phyloP scores from a whole-genome alignment of 2,113 vertebrate genomes.

The Vulpes ferrilata region DNA sequence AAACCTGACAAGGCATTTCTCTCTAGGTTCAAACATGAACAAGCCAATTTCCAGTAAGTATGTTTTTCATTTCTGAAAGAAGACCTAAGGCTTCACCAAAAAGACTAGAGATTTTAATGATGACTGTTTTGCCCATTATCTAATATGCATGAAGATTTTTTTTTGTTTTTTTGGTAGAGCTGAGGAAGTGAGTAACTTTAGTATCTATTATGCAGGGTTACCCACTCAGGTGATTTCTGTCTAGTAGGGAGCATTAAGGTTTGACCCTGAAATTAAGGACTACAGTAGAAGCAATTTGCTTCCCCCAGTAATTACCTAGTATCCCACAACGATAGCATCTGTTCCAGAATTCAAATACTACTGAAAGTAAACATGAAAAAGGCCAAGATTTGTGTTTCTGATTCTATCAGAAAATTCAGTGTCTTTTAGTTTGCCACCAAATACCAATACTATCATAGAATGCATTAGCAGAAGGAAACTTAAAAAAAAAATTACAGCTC shows the following conservation, averaged over 20 bases:
- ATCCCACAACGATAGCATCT: conserved; percentile 77
- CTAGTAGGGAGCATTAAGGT: not conserved
- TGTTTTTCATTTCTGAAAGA: conserved; percentile 50
- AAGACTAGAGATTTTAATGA: conserved; percentile 18
- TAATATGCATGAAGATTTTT: not conserved
- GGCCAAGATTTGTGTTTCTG: conserved; percentile 67
- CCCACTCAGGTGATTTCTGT: conserved; percentile 19
- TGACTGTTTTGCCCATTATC: conserved; percentile 2
- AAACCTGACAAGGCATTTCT: conserved; percentile 18
- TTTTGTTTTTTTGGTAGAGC: not conserved
- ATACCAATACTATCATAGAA: not conserved
- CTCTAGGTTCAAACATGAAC: not conserved
- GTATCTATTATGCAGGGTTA: not conserved
- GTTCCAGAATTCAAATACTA: conserved; percentile 74
- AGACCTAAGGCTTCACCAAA: conserved; percentile 1
- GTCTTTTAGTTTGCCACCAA: conserved; percentile 57
- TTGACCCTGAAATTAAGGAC: conserved; percentile 77
- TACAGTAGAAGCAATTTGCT: conserved; percentile 49
- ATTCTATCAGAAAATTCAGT: conserved; percentile 23
- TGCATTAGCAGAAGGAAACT: conserved; percentile 27
- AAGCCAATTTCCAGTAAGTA: not conserved
- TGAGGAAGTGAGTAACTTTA: not conserved
- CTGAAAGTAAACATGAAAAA: conserved; percentile 77
- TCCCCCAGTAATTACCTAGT: conserved; percentile 49
- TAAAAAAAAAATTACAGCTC: conserved; percentile 15